phyloP scores from a whole-genome alignment of 2,888 invertebrate species.

The Imbricaverruca yamaguchii region DNA sequence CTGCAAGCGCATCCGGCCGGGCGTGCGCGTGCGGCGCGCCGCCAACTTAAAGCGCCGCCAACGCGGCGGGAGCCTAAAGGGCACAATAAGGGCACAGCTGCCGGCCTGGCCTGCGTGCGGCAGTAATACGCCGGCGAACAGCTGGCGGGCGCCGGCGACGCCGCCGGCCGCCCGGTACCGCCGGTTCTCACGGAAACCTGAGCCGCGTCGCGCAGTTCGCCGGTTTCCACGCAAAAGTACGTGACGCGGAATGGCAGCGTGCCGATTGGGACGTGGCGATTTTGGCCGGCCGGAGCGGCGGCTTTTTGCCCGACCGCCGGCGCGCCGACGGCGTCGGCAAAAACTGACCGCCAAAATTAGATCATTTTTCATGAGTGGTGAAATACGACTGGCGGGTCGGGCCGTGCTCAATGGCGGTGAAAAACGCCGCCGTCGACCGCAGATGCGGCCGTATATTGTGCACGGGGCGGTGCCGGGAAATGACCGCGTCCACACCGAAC shows the following conservation, averaged over 20 bases:
- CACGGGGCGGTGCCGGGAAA: not conserved
- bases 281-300: not conserved
- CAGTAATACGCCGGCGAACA: conserved; percentile 1
- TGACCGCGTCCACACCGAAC: not conserved
- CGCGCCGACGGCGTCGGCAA: not conserved
- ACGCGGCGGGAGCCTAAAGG: not conserved
- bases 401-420: not conserved
- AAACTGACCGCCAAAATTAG: conserved; percentile 19
- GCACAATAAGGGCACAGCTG: conserved; percentile 20
- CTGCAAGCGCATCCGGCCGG: too few species aligned
- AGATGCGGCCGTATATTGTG: not conserved
- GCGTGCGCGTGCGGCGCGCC: too few species aligned
- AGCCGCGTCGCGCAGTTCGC: not conserved
- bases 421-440: not conserved
- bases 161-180: not conserved
- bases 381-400: not conserved
- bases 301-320: not conserved
- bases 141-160: not conserved
- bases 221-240: not conserved
- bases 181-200: not conserved
- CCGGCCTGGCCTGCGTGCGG: not conserved
- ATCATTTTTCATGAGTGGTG: conserved; percentile 10
- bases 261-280: not conserved
- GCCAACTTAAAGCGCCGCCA: conserved; percentile 6
- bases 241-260: not conserved